phyloP scores from a whole-genome alignment of 2,888 invertebrate species.

The Stictocephala bisonia region DNA sequence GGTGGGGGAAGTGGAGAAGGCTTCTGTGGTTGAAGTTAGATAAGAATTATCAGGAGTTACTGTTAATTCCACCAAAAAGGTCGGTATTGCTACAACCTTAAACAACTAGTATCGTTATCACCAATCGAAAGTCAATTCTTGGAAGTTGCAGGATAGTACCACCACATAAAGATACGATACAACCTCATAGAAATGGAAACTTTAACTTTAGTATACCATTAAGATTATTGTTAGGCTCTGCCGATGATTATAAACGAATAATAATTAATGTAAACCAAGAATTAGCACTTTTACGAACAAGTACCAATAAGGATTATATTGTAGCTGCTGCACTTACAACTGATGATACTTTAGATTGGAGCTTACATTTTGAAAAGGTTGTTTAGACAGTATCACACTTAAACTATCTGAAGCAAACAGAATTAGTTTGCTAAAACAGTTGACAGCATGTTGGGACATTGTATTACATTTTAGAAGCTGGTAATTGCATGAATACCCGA shows the following conservation, averaged over 20 bases:
- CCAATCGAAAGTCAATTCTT: background rate
- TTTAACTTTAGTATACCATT: constrained; percentile 60
- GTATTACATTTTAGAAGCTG: constrained; percentile 61
- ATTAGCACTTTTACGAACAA: constrained; percentile 59
- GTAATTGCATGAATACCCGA: constrained; percentile 63
- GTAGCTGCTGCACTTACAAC: constrained; percentile 33
- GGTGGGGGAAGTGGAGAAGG: too few relatives aligned
- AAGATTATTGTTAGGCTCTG: constrained; percentile 62
- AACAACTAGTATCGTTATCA: constrained; percentile 4
- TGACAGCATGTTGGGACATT: constrained; percentile 46
- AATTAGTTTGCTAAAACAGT: constrained; percentile 54
- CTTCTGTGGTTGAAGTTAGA: constrained; percentile 35
- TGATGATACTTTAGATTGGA: constrained; percentile 27
- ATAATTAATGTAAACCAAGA: constrained; percentile 63
- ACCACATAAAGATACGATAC: background rate
- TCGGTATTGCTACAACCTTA: constrained; percentile 35
- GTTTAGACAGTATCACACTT: constrained; percentile 54
- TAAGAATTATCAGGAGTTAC: constrained; percentile 44
- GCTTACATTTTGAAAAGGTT: constrained; percentile 53
- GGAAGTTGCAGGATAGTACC: background rate
- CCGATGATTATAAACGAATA: constrained; percentile 63
- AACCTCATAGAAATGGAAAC: constrained; percentile 51
- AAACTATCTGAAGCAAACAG: constrained; percentile 57
- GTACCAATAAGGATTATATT: constrained; percentile 59
- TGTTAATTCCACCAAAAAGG: constrained; percentile 31